A percentile compares a stretch with the other conserved stretches of the same genome.
Conservation (phyloP, 2,888 invertebrate species). For the Criorhina ranunculi region DNA sequence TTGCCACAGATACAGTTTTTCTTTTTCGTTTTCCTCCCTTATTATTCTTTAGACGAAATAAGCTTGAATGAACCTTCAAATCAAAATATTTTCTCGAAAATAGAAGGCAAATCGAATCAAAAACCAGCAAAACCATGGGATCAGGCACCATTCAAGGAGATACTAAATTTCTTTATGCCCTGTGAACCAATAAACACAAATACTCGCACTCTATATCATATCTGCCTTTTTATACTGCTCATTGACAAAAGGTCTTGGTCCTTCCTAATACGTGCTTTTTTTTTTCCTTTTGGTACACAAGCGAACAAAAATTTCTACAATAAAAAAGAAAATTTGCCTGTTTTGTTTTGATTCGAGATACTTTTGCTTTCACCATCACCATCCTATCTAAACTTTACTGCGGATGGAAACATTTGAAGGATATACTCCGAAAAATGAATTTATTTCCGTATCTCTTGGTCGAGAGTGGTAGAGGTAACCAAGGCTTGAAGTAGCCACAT, state of each 20-base stretch:
- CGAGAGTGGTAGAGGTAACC: not conserved
- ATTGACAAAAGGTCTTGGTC: not conserved
- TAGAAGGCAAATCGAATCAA: slow-evolving; percentile 13
- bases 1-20: not conserved
- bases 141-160: slow-evolving; percentile 4
- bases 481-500: not conserved
- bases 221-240: not conserved
- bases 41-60: not conserved
- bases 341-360: slow-evolving; percentile 6
- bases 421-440: slow-evolving; percentile 5
- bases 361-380: not conserved
- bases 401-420: not conserved
- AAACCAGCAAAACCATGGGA: slow-evolving; percentile 5
- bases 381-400: no score
- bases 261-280: slow-evolving; percentile 6
- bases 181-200: slow-evolving; percentile 20
- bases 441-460: slow-evolving; percentile 9
- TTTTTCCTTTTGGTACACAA: not conserved
- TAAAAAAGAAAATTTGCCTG: not conserved
- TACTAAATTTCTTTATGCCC: slow-evolving; percentile 8
- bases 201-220: not conserved
- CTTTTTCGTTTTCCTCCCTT: not conserved
- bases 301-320: not conserved
- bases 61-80: not conserved
- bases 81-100: slow-evolving; percentile 9